Conservation (phyloP, 2,888 invertebrate species). For the Scrobipalpa atriplicella region DNA sequence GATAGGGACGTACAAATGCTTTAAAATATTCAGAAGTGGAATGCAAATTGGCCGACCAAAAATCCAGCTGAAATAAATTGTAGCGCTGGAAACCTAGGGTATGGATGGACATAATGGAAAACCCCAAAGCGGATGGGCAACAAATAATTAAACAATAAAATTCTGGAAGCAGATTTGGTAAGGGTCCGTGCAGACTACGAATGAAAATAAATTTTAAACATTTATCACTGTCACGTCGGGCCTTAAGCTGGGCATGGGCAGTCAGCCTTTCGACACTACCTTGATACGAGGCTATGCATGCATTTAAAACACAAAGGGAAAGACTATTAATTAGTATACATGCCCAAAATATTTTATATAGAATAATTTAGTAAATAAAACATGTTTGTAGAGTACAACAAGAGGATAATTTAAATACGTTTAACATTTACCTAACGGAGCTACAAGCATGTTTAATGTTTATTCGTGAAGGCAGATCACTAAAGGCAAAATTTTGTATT, state of each 20-base stretch:
- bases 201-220: constrained; percentile 71
- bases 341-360: no score
- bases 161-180: constrained; percentile 57
- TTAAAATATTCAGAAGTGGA: constrained; percentile 20
- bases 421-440: no score
- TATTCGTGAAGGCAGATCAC: no score
- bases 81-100: constrained; percentile 24
- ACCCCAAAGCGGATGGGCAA: constrained; percentile 38
- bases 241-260: constrained; percentile 56
- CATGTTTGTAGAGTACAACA: no score
- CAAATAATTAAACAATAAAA: constrained; percentile 62
- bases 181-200: constrained; percentile 52
- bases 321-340: no score
- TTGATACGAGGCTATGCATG: constrained; percentile 32
- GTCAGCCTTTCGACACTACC: constrained; percentile 51
- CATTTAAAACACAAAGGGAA: background rate
- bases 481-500: no score
- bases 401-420: no score
- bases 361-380: no score
- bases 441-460: no score
- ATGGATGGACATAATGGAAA: constrained; percentile 31
- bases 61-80: constrained; percentile 21
- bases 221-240: constrained; percentile 77
- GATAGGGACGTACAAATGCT: background rate
- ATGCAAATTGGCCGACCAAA: constrained; percentile 1